Conservation (phyloP, 2,113 vertebrate species). For the Pogonocichla stellata region DNA sequence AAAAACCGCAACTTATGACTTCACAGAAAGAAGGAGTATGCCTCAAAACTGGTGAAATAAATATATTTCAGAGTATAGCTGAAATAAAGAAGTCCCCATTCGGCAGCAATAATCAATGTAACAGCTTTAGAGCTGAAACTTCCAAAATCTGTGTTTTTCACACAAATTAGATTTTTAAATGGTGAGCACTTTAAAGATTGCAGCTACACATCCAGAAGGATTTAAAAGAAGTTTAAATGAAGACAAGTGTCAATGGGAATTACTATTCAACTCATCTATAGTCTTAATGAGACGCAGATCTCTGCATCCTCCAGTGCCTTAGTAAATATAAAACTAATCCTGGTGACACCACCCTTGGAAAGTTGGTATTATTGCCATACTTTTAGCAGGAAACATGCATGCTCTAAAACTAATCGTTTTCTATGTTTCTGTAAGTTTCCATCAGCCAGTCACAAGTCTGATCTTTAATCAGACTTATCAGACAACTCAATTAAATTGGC, state of each 20-base stretch:
- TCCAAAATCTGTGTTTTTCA: not conserved
- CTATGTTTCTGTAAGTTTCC: not conserved
- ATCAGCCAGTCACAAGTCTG: not conserved
- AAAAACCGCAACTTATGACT: not conserved
- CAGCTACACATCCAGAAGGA: not conserved
- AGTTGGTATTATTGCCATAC: not conserved
- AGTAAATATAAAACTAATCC: not conserved
- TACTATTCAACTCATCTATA: not conserved
- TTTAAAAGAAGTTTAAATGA: not conserved
- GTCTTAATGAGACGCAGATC: not conserved
- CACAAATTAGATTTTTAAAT: not conserved
- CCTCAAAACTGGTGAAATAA: not conserved
- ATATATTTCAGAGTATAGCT: not conserved
- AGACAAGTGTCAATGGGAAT: not conserved
- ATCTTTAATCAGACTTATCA: not conserved
- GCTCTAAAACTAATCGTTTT: not conserved
- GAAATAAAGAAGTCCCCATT: not conserved
- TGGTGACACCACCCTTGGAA: fast-evolving
- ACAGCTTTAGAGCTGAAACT: not conserved
- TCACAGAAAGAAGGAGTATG: not conserved
- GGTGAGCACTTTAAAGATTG: not conserved
- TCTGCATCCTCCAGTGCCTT: not conserved
- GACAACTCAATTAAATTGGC: not conserved
- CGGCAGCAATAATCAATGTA: not conserved
- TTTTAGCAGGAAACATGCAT: not conserved